These are phyloP conservation scores for Oryctes rhinoceros DNA, from an alignment of 1,140 invertebrate species.

Conservation along the genomic window DNA sequence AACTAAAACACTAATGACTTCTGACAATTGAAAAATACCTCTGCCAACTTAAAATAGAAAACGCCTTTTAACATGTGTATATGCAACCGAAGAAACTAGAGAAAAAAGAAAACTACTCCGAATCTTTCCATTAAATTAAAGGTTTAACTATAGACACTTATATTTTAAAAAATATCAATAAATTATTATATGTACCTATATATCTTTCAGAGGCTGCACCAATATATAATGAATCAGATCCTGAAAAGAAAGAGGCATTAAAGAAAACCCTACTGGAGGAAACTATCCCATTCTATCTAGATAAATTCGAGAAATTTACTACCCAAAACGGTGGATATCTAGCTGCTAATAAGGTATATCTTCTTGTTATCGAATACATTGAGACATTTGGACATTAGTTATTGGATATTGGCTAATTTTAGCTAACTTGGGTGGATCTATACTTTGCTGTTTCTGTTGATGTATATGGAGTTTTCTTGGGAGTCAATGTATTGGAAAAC, in stretches of 20 bases:
- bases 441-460: constrained; percentile 69
- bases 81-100: no score
- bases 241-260: constrained; percentile 48
- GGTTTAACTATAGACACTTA: not conserved
- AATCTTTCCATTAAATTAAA: no score
- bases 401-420: constrained; percentile 48
- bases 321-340: constrained; percentile 65
- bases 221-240: constrained; percentile 62
- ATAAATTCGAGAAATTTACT: constrained; percentile 65
- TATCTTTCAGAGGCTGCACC: constrained; percentile 60
- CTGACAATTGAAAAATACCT: no score
- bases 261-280: constrained; percentile 46
- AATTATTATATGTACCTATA: not conserved
- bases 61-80: no score
- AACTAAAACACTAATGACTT: no score
- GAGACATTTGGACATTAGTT: not conserved
- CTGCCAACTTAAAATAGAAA: no score
- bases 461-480: constrained; percentile 67
- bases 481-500: constrained; percentile 66
- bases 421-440: constrained; percentile 75
- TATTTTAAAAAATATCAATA: constrained; percentile 32
- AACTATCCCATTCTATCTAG: constrained; percentile 62
- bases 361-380: constrained; percentile 6
- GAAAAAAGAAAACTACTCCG: no score
- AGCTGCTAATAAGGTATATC: constrained; percentile 50